phyloP scores from a whole-genome alignment of 2,888 invertebrate species.

The Arge pagana region DNA sequence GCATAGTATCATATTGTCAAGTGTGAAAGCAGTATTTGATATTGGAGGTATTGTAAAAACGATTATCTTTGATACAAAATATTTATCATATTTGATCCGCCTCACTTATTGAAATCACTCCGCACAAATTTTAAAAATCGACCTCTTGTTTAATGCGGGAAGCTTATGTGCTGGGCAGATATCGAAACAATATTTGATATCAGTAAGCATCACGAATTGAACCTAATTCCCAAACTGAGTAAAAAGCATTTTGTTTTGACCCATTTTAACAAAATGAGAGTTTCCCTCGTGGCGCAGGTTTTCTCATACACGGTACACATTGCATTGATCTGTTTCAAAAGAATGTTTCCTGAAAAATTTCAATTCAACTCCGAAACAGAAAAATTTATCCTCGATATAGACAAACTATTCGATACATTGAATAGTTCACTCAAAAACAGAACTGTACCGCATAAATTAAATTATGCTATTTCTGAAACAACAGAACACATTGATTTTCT shows the following conservation, averaged over 20 bases:
- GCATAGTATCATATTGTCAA: background rate
- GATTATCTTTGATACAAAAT: constrained; percentile 3
- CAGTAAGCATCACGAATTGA: background rate
- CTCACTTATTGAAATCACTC: constrained; percentile 13
- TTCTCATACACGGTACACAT: constrained; percentile 16
- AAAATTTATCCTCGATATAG: background rate
- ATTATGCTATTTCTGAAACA: too few species aligned
- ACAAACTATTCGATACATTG: too few species aligned
- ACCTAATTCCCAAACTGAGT: constrained; percentile 5
- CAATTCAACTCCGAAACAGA: background rate
- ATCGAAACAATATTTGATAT: background rate
- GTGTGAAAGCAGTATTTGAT: background rate
- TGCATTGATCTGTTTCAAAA: too few species aligned
- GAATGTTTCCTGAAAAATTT: background rate
- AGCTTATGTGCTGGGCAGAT: constrained; percentile 2
- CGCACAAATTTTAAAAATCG: constrained; percentile 2
- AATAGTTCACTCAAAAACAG: too few species aligned
- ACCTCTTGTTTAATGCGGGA: background rate
- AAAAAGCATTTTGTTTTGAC: constrained; percentile 1
- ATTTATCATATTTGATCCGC: constrained; percentile 16
- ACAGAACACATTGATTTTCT: too few species aligned
- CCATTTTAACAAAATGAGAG: constrained; percentile 16
- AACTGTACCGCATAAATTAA: too few species aligned
- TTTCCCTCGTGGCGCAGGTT: constrained; percentile 9
- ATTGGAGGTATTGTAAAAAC: constrained; percentile 10